Evolutionary conservation across 2,888 invertebrate genomes (phyloP).

Genomic region (Petrophora chlorosata): DNA sequence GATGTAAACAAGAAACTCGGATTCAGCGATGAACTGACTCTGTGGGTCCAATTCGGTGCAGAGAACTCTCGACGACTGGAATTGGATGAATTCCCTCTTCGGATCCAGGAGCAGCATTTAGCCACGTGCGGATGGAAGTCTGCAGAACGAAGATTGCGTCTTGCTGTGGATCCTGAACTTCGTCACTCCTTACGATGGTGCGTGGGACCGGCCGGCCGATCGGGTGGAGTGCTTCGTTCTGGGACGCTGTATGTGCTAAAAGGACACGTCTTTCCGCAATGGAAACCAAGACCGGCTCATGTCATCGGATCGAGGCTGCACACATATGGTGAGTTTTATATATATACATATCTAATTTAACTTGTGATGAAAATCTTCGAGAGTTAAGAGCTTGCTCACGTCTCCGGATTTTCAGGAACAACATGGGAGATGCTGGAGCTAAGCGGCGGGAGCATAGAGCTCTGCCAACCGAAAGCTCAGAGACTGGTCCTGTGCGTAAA

Average conservation of each 20-base stretch:
- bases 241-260: slow-evolving; percentile 85
- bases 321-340: slow-evolving; percentile 71
- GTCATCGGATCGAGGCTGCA: slow-evolving; percentile 85
- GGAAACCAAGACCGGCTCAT: slow-evolving; percentile 85
- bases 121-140: slow-evolving; percentile 84
- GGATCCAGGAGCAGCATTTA: slow-evolving; percentile 85
- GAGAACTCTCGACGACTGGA: slow-evolving; percentile 82
- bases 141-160: slow-evolving; percentile 81
- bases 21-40: slow-evolving; percentile 72
- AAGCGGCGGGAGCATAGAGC: slow-evolving; percentile 71
- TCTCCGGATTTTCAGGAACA: slow-evolving; percentile 52
- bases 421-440: slow-evolving; percentile 74
- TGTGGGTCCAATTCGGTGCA: slow-evolving; percentile 84
- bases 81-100: slow-evolving; percentile 81
- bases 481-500: slow-evolving; percentile 73
- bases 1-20: slow-evolving; percentile 79
- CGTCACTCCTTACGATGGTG: slow-evolving; percentile 85
- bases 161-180: slow-evolving; percentile 87
- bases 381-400: too few relatives aligned
- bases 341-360: background rate
- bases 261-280: slow-evolving; percentile 87
- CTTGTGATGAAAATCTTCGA: too few relatives aligned
- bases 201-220: slow-evolving; percentile 82
- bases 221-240: slow-evolving; percentile 70
- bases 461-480: slow-evolving; percentile 74